Conservation (phyloP, 1,140 invertebrate genomes). For the Penaeus vannamei region DNA sequence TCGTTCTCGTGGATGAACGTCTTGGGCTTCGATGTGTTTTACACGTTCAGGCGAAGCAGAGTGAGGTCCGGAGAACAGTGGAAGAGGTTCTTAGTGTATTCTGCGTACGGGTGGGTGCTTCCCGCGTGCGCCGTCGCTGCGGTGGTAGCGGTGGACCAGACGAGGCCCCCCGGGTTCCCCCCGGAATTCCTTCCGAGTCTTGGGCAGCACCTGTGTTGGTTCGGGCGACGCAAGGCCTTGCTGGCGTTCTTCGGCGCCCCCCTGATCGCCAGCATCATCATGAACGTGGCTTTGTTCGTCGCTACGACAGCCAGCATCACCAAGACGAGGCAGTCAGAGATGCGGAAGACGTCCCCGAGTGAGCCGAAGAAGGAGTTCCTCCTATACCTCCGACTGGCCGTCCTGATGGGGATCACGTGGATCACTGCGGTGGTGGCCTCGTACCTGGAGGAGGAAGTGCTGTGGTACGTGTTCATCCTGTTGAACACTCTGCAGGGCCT, state of each 20-base stretch:
- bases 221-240: conserved; percentile 73
- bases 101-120: neutral
- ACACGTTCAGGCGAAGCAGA: conserved; percentile 76
- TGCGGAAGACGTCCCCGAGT: neutral
- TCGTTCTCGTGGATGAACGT: conserved; percentile 97
- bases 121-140: neutral
- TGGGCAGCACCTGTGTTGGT: conserved; percentile 73
- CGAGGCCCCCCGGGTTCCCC: neutral
- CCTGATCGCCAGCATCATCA: conserved; percentile 72
- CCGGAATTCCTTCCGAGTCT: conserved; percentile 9
- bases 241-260: conserved; percentile 75
- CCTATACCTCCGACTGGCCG: conserved; percentile 75
- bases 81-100: conserved; percentile 28
- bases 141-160: neutral
- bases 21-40: conserved; percentile 96
- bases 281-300: conserved; percentile 75
- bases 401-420: conserved; percentile 76
- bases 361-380: conserved; percentile 71
- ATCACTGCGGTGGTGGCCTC: conserved; percentile 43
- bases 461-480: no score
- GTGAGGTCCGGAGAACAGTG: conserved; percentile 25
- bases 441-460: no score
- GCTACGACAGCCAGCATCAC: conserved; percentile 74
- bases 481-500: no score
- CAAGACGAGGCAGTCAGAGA: conserved; percentile 70